phyloP scores from a whole-genome alignment of 2,113 vertebrate genomes.

The Oncorhynchus tshawytscha region DNA sequence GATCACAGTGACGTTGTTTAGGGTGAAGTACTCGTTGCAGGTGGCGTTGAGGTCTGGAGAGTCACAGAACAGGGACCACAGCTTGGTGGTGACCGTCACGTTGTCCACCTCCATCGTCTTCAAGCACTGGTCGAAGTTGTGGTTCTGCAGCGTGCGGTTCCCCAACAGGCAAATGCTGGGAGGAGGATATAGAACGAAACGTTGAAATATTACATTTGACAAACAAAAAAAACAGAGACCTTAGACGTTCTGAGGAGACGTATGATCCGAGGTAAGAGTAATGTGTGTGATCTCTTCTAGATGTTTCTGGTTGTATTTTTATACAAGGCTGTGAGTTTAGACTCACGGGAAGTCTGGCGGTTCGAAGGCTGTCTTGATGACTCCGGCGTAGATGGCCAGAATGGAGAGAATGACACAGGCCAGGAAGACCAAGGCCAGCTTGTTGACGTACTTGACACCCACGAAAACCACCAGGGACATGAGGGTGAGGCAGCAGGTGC shows the following conservation, averaged over 20 bases:
- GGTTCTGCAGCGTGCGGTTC: slow-evolving; percentile 86
- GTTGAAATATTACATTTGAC: not conserved
- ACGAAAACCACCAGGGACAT: slow-evolving; percentile 94
- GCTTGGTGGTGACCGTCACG: slow-evolving; percentile 69
- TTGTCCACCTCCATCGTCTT: slow-evolving; percentile 75
- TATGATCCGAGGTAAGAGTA: no score
- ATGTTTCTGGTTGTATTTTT: no score
- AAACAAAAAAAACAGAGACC: no score
- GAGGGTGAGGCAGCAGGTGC: slow-evolving; percentile 82
- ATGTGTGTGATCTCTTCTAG: no score
- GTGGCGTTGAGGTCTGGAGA: slow-evolving; percentile 68
- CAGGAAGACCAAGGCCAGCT: slow-evolving; percentile 91
- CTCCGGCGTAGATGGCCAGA: slow-evolving; percentile 91
- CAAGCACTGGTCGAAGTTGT: slow-evolving; percentile 78
- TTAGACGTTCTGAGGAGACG: no score
- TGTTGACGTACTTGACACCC: slow-evolving; percentile 96
- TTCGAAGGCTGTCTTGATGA: slow-evolving; percentile 90
- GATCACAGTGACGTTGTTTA: slow-evolving; percentile 84
- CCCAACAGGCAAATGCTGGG: slow-evolving; percentile 89
- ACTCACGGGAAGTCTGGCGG: slow-evolving; percentile 89
- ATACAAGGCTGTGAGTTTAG: not conserved
- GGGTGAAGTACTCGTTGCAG: slow-evolving; percentile 82
- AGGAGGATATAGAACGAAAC: not conserved
- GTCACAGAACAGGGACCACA: slow-evolving; percentile 87
- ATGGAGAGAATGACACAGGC: slow-evolving; percentile 94